Percentiles rank a stretch among this genome's conserved stretches.
phyloP scores from a whole-genome alignment of 2,113 vertebrate species.

The Anguilla japonica region DNA sequence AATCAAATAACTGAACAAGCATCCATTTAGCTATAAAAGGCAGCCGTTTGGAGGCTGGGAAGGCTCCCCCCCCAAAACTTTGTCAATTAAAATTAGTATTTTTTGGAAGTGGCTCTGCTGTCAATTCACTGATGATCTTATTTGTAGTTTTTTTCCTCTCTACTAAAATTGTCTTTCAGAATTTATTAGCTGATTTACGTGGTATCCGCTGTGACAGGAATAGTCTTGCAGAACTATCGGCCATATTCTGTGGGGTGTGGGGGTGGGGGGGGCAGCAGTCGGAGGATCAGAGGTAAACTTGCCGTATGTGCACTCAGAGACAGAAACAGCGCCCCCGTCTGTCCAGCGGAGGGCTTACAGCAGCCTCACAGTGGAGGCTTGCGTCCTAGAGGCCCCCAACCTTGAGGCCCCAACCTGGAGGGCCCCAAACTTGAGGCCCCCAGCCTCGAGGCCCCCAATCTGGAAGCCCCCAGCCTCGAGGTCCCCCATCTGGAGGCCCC shows the following conservation, averaged over 20 bases:
- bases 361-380: no score
- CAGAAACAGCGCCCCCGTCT: not conserved
- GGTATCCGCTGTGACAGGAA: not conserved
- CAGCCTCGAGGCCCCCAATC: no score
- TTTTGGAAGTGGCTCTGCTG: not conserved
- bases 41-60: not conserved
- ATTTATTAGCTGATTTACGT: not conserved
- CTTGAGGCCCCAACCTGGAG: not conserved
- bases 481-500: not conserved
- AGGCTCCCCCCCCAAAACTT: no score
- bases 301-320: not conserved
- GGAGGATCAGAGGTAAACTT: not conserved
- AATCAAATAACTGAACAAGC: slow-evolving; percentile 41
- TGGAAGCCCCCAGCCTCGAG: not conserved
- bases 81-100: not conserved
- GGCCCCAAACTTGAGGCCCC: not conserved
- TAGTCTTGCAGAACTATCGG: not conserved
- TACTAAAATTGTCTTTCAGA: not conserved
- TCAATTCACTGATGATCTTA: not conserved
- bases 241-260: not conserved
- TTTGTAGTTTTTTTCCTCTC: not conserved
- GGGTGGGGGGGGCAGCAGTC: no score
- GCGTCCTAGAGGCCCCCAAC: not conserved
- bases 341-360: not conserved
- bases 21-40: not conserved